Conservation (phyloP, 2,888 invertebrate genomes). For the Eupeodes luniger region DNA sequence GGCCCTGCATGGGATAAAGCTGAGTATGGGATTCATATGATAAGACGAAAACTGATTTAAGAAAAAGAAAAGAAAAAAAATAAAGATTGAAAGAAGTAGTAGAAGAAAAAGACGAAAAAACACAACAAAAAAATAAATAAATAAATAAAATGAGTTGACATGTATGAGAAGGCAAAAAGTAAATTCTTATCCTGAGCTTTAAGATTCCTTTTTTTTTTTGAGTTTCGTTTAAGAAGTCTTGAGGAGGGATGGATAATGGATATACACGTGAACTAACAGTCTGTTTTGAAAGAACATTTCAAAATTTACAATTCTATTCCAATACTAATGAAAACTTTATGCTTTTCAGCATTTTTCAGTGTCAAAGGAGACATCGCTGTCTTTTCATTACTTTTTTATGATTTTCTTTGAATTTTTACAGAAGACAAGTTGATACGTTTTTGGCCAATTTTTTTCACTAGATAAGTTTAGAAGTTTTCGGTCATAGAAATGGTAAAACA, state of each 20-base stretch:
- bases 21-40: constrained; percentile 65
- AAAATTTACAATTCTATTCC: too few species aligned
- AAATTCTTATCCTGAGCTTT: constrained; percentile 27
- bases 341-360: too few species aligned
- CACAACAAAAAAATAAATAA: constrained; percentile 18
- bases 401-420: too few species aligned
- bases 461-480: too few species aligned
- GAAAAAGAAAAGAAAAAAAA: constrained; percentile 25
- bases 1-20: constrained; percentile 28
- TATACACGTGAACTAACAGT: constrained; percentile 33
- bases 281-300: constrained; percentile 24
- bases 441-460: too few species aligned
- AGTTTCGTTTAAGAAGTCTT: constrained; percentile 8
- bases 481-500: too few species aligned
- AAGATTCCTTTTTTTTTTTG: background rate
- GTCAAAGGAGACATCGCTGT: too few species aligned
- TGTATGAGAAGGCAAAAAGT: constrained; percentile 51
- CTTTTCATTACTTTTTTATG: too few species aligned
- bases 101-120: constrained; percentile 1
- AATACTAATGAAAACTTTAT: too few species aligned
- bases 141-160: constrained; percentile 66
- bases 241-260: too few species aligned
- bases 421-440: too few species aligned
- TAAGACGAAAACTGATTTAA: constrained; percentile 73
- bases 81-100: background rate